Conservation (phyloP, 1,140 invertebrate species). For the Diprion similis region DNA sequence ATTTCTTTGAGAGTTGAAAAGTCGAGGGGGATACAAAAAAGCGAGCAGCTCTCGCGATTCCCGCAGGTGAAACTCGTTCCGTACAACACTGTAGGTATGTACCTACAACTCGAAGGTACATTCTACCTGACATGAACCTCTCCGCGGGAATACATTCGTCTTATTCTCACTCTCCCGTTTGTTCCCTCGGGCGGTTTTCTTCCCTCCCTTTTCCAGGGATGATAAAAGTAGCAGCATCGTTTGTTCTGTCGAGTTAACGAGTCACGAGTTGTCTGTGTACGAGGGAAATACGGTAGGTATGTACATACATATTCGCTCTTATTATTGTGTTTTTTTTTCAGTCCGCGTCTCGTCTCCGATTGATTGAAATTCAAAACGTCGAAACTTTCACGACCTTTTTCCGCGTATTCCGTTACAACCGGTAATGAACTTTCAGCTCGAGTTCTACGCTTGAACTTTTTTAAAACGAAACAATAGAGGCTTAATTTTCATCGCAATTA, state of each 20-base stretch:
- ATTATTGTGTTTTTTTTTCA: neutral
- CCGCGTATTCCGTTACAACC: neutral
- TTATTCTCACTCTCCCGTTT: neutral
- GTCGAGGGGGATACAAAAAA: neutral
- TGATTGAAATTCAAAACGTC: neutral
- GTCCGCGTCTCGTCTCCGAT: neutral
- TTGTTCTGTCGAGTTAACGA: neutral
- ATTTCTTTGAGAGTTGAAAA: neutral
- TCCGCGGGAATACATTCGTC: neutral
- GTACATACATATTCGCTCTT: no score
- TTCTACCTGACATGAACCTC: no score
- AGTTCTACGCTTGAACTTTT: neutral
- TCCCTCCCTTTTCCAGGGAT: neutral
- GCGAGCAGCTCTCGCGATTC: neutral
- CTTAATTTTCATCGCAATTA: conserved; percentile 1
- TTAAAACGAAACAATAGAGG: neutral
- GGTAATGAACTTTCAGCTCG: neutral
- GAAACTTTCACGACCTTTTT: neutral
- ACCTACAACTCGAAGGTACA: no score
- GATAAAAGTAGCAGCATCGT: neutral
- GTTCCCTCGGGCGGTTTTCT: neutral
- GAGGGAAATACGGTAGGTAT: neutral
- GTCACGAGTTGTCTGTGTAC: neutral
- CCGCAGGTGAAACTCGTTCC: conserved; percentile 1
- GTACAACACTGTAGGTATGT: neutral